Percentiles rank a stretch among this genome's conserved stretches.
Conservation (phyloP, 2,888 invertebrate species). For the Gymnocheta viridis region DNA sequence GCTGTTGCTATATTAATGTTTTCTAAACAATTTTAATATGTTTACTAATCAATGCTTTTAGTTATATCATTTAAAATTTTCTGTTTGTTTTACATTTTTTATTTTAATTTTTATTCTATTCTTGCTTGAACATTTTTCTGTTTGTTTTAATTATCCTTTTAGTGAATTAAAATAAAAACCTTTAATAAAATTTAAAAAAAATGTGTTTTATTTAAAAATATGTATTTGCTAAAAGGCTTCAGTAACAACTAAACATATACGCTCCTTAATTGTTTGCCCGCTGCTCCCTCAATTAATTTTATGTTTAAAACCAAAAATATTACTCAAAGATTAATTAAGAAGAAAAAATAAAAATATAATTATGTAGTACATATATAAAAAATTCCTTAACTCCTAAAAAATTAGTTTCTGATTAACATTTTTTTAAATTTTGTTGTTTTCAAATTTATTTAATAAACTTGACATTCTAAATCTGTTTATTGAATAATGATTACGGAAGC, state of each 20-base stretch:
- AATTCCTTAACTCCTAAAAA: no score
- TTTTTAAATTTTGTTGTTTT: no score
- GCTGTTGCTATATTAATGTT: no score
- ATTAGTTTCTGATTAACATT: no score
- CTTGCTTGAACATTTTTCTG: not conserved
- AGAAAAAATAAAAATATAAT: not conserved
- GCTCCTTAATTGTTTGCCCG: constrained; percentile 28
- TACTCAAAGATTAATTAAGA: not conserved
- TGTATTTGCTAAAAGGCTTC: constrained; percentile 13
- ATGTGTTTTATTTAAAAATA: constrained; percentile 52
- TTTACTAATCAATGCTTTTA: no score
- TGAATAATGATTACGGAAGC: no score
- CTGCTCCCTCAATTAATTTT: constrained; percentile 15
- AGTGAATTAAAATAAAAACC: constrained; percentile 21
- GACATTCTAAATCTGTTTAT: no score
- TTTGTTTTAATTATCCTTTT: not conserved
- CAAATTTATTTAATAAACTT: no score
- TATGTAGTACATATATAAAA: not conserved
- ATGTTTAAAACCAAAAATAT: not conserved
- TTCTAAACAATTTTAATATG: no score
- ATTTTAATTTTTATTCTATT: not conserved
- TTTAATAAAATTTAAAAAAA: constrained; percentile 3
- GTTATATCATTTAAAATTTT: no score
- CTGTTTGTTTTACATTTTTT: not conserved
- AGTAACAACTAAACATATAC: constrained; percentile 21